A percentile compares a stretch with the other conserved stretches of the same genome.
These are phyloP conservation scores for Pelobates cultripes DNA, from an alignment of 2,797 vertebrate species.

Conservation along the genomic window DNA sequence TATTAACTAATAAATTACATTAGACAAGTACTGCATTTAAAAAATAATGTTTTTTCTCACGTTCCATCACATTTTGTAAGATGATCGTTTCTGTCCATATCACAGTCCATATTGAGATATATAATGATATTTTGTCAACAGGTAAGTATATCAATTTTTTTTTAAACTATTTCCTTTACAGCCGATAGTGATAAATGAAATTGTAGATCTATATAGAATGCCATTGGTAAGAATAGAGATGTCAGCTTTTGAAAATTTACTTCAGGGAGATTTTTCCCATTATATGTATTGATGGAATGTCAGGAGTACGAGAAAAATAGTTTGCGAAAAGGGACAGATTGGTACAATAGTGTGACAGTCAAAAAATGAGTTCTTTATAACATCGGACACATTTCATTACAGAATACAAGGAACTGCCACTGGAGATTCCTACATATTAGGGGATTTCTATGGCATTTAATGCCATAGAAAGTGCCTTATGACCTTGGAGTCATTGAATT, in stretches of 20 bases:
- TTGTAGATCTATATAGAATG: constrained; percentile 43
- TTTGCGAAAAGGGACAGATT: constrained; percentile 43
- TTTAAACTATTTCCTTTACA: constrained; percentile 21
- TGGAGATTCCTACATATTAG: constrained; percentile 14
- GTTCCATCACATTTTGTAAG: neutral
- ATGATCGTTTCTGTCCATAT: neutral
- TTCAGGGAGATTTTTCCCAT: constrained; percentile 51
- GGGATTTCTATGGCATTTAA: neutral
- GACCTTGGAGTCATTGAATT: constrained; percentile 24
- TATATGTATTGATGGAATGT: constrained; percentile 53
- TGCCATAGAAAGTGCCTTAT: constrained; percentile 3
- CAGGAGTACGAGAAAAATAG: constrained; percentile 39
- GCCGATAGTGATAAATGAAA: constrained; percentile 43
- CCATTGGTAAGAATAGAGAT: constrained; percentile 47
- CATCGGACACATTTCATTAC: constrained; percentile 44
- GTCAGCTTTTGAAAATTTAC: constrained; percentile 52
- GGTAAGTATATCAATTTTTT: neutral
- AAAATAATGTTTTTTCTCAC: neutral
- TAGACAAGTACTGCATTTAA: too few species aligned
- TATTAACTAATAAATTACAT: too few species aligned
- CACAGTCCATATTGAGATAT: neutral
- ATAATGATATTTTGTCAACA: neutral
- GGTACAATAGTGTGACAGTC: constrained; percentile 40
- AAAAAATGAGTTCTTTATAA: constrained; percentile 51
- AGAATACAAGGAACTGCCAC: constrained; percentile 27